phyloP scores from a whole-genome alignment of 2,888 invertebrate genomes.

The Abscondita cerata region DNA sequence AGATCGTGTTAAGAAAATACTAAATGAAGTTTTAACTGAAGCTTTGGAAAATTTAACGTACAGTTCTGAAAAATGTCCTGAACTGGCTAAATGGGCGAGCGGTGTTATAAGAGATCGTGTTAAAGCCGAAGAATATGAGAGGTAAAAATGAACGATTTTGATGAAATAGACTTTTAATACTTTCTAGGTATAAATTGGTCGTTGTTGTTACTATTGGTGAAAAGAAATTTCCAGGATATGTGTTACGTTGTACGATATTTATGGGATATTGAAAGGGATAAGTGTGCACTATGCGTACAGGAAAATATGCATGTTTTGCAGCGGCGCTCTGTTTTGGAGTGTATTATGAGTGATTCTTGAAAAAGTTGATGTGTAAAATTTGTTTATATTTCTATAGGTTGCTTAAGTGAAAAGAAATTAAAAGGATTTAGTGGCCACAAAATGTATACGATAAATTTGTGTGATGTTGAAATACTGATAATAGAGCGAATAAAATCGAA shows the following conservation, averaged over 20 bases:
- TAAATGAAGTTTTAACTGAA: slow-evolving; percentile 65
- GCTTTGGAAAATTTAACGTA: slow-evolving; percentile 67
- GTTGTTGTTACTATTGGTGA: slow-evolving; percentile 72
- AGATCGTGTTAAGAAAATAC: slow-evolving; percentile 66
- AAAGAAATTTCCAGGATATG: slow-evolving; percentile 70
- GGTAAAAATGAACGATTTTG: slow-evolving; percentile 56
- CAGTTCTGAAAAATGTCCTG: slow-evolving; percentile 65
- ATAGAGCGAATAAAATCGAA: too few species aligned
- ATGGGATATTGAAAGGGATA: slow-evolving; percentile 73
- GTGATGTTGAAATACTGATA: too few species aligned
- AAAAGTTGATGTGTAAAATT: too few species aligned
- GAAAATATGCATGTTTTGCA: slow-evolving; percentile 70
- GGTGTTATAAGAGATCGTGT: slow-evolving; percentile 67
- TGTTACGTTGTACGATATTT: slow-evolving; percentile 68
- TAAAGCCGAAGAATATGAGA: slow-evolving; percentile 72
- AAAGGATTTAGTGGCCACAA: too few species aligned
- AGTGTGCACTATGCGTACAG: slow-evolving; percentile 65
- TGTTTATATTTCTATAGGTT: too few species aligned
- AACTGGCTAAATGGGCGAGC: slow-evolving; percentile 65
- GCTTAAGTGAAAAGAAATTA: too few species aligned
- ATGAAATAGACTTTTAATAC: too few species aligned
- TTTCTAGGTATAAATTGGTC: slow-evolving; percentile 71
- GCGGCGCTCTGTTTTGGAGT: slow-evolving; percentile 71
- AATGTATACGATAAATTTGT: too few species aligned
- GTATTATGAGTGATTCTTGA: slow-evolving; percentile 67